These are phyloP conservation scores for Dinoponera quadriceps DNA, from an alignment of 1,140 invertebrate genomes.

Conservation along the genomic window DNA sequence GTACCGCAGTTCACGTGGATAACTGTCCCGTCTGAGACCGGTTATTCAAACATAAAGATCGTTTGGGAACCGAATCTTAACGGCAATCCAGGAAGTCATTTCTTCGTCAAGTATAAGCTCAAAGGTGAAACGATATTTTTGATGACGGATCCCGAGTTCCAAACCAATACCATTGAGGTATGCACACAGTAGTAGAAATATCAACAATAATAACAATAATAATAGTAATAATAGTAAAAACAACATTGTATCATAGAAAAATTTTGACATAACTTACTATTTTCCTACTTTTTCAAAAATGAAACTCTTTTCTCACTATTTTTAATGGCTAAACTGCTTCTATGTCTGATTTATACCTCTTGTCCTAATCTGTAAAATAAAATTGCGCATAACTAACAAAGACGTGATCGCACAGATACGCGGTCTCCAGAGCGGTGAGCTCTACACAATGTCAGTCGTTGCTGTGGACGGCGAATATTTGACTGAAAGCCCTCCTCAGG, in stretches of 20 bases:
- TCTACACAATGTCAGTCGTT: slow-evolving; percentile 95
- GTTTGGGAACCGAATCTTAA: slow-evolving; percentile 92
- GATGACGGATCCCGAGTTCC: slow-evolving; percentile 88
- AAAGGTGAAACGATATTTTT: slow-evolving; percentile 90
- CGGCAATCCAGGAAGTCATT: slow-evolving; percentile 92
- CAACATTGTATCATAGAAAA: no score
- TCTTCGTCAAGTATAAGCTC: slow-evolving; percentile 94
- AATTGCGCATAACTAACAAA: neutral
- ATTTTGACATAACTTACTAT: no score
- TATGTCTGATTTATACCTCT: neutral
- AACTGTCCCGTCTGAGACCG: slow-evolving; percentile 90
- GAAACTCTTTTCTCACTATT: no score
- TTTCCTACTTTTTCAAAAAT: no score
- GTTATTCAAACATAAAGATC: slow-evolving; percentile 91
- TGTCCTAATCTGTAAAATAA: slow-evolving; percentile 2
- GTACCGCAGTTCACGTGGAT: slow-evolving; percentile 91
- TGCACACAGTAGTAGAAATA: slow-evolving; percentile 77
- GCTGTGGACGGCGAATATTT: slow-evolving; percentile 95
- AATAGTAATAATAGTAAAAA: no score
- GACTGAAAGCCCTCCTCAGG: slow-evolving; percentile 90
- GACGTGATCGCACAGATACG: slow-evolving; percentile 85
- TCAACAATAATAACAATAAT: slow-evolving; percentile 6
- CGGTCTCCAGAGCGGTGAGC: slow-evolving; percentile 93
- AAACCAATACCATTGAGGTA: slow-evolving; percentile 91
- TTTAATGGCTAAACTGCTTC: no score